Evolutionary conservation across 1,140 invertebrate species (phyloP).

Genomic region (Dendroctonus valens): DNA sequence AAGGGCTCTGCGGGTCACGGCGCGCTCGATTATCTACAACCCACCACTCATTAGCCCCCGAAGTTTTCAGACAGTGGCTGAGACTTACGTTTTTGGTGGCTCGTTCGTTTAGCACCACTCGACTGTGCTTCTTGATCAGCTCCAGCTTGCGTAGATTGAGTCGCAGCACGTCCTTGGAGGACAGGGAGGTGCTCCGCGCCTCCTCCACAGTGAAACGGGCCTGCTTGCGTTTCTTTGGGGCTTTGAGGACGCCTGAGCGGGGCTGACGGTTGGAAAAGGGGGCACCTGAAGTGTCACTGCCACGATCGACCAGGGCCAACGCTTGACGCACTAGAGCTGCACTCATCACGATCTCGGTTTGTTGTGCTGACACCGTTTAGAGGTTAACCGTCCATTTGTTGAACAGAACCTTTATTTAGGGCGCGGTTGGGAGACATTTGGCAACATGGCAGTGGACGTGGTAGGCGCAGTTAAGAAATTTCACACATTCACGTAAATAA

Average conservation of each 20-base stretch:
- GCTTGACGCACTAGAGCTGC: conserved; percentile 53
- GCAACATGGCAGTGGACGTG: no score
- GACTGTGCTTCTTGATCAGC: conserved; percentile 44
- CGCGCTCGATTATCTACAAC: conserved; percentile 56
- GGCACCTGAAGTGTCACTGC: neutral
- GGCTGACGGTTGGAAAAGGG: neutral
- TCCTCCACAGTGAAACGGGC: conserved; percentile 38
- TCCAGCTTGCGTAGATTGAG: conserved; percentile 52
- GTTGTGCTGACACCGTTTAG: neutral
- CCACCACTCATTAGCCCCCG: no score
- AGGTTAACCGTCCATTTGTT: no score
- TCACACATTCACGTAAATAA: no score
- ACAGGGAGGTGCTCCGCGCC: conserved; percentile 38
- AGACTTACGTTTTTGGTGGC: conserved; percentile 43
- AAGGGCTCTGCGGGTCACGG: conserved; percentile 53
- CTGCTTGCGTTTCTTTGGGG: conserved; percentile 31
- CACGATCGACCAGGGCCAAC: conserved; percentile 52
- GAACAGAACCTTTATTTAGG: no score
- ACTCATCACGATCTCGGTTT: conserved; percentile 46
- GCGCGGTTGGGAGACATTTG: no score
- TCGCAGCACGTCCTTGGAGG: conserved; percentile 44
- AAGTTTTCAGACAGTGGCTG: no score
- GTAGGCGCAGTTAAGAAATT: no score
- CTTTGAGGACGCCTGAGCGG: neutral
- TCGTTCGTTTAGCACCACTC: conserved; percentile 45